phyloP scores from a whole-genome alignment of 2,113 vertebrate genomes.

The Ovis aries region DNA sequence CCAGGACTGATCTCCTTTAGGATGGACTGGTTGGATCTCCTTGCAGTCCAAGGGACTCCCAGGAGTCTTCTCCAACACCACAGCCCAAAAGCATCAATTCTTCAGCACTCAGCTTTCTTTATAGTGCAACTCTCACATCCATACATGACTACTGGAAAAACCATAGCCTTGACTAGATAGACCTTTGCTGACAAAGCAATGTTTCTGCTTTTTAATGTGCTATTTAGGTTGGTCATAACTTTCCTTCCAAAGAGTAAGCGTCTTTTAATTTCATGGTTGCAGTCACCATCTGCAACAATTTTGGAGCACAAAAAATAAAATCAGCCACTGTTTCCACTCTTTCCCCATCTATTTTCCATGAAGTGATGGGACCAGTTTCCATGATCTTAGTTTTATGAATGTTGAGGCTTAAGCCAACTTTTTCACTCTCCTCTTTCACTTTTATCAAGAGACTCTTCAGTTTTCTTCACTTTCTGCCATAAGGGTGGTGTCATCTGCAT shows the following conservation, averaged over 20 bases:
- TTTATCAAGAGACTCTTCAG: neutral
- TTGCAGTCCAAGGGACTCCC: neutral
- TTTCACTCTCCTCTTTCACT: neutral
- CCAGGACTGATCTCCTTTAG: neutral
- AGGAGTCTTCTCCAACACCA: neutral
- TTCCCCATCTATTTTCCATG: neutral
- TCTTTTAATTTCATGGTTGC: neutral
- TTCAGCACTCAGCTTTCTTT: neutral
- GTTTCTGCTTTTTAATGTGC: neutral
- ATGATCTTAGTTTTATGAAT: neutral
- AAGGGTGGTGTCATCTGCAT: neutral
- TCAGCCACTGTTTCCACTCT: neutral
- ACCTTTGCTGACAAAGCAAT: neutral
- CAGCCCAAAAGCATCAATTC: neutral
- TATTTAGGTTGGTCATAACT: neutral
- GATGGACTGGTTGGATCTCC: neutral
- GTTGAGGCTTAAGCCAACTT: neutral
- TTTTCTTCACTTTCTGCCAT: neutral
- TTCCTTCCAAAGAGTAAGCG: neutral
- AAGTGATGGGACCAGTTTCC: neutral
- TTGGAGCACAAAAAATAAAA: neutral
- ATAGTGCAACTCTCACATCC: neutral
- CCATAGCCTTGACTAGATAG: neutral
- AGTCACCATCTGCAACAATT: neutral
- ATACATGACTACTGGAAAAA: neutral